Evolutionary conservation across 2,888 invertebrate species (phyloP), one percentile per base, ranked within the genome.

Genomic region (Megamerina dolium): DNA sequence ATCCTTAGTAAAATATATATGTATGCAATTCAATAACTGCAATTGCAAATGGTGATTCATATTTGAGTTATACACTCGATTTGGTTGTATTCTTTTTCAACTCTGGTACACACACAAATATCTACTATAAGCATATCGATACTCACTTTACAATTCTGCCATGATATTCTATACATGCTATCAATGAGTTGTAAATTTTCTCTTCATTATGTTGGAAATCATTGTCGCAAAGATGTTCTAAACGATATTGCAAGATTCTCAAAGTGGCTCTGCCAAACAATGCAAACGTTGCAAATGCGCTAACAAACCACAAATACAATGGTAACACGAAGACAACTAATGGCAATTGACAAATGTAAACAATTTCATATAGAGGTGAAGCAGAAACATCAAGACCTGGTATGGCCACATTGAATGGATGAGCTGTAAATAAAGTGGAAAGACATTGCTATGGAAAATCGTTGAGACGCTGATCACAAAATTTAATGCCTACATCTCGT

Each of bases 251-350:
- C 43, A 68, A 44, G 40, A 61, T 59, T 45, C 57, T 57, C 4
- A 68, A 51, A 41, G 59, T 51, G 5, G 59, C 55, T 23, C 54
- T 59, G 19, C 60, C 64, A 39, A 70, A 70, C 53, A 66, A 58
- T 2, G 66, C 58, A 40, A 60, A 62, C 3, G 65, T 55, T 9
- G 60, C 66, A 44, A 68, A 68, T 4, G 68, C 47, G 43, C 57
- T 66, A 6, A 60, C 62, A 44, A 66, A 68, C 4, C 66, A 63
- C 61, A 67, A 64, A 20, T 64, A 68, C 61, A 65, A 53, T 37
- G 53, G 44, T 2, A 57, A 50, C 5, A 67, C 48, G 5, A 60
- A 33, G 3, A 64, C 14, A 10, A 63, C 59, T 2, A 51, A 49
- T n/a, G 61, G 52, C 10, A 63, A 18, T 47, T 70, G 58, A 32